Evolutionary conservation across 2,888 invertebrate genomes (phyloP).

Genomic region (Dione vanillae): DNA sequence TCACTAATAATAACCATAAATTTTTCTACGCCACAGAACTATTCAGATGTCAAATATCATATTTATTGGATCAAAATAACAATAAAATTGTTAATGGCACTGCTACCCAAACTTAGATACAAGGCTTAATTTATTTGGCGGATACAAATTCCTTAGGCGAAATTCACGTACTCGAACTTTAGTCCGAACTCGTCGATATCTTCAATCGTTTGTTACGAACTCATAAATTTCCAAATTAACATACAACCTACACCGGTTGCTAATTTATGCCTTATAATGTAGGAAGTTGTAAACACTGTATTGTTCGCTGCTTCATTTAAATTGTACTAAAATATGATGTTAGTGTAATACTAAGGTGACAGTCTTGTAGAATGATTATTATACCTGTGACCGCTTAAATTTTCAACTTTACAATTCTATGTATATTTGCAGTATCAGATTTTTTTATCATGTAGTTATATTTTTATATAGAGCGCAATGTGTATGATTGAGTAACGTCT

Average conservation of each 20-base stretch:
- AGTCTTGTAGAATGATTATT: background rate
- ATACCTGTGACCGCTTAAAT: background rate
- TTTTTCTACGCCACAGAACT: background rate
- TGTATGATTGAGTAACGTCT: too few relatives aligned
- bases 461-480: too few relatives aligned
- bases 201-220: slow-evolving; percentile 34
- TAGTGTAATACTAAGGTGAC: background rate
- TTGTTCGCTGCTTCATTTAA: slow-evolving; percentile 18
- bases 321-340: slow-evolving; percentile 22
- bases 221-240: slow-evolving; percentile 40
- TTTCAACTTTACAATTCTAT: background rate
- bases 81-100: slow-evolving; percentile 20
- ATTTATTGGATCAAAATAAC: slow-evolving; percentile 13
- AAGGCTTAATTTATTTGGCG: slow-evolving; percentile 26
- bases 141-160: slow-evolving; percentile 36
- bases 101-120: slow-evolving; percentile 11
- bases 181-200: slow-evolving; percentile 30
- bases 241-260: slow-evolving; percentile 27
- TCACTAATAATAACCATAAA: background rate
- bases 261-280: slow-evolving; percentile 38
- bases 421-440: background rate
- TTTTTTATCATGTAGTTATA: too few relatives aligned
- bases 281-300: slow-evolving; percentile 40
- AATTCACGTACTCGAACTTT: slow-evolving; percentile 33
- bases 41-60: background rate